Conservation (phyloP, 2,797 vertebrate species). For the Coracias cyanogaster region DNA sequence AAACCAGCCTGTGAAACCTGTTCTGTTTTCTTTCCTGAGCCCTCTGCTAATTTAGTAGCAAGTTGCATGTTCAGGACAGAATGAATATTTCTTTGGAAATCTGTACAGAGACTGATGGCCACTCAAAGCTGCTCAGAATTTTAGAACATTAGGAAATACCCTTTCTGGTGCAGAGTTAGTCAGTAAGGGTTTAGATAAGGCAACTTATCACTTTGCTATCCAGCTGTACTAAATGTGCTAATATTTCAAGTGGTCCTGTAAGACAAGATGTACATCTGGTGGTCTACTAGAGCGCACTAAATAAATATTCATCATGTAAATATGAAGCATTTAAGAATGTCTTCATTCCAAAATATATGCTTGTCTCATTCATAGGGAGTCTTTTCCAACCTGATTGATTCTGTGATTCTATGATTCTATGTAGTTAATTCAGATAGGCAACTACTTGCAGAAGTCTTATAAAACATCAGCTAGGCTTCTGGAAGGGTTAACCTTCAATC, state of each 20-base stretch:
- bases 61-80: neutral
- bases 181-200: neutral
- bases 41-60: constrained; percentile 27
- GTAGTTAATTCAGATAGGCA: neutral
- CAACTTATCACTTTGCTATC: neutral
- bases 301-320: neutral
- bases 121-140: neutral
- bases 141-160: neutral
- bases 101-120: neutral
- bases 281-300: neutral
- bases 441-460: neutral
- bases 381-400: no score
- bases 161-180: neutral
- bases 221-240: neutral
- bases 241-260: neutral
- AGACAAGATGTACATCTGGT: constrained; percentile 9
- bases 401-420: no score
- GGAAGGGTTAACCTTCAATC: neutral
- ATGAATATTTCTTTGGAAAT: constrained; percentile 19
- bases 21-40: neutral
- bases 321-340: neutral
- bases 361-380: neutral
- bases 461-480: neutral
- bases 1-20: neutral
- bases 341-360: neutral